These are phyloP conservation scores for Eristalis pertinax DNA, from an alignment of 2,888 invertebrate species.

Conservation along the genomic window DNA sequence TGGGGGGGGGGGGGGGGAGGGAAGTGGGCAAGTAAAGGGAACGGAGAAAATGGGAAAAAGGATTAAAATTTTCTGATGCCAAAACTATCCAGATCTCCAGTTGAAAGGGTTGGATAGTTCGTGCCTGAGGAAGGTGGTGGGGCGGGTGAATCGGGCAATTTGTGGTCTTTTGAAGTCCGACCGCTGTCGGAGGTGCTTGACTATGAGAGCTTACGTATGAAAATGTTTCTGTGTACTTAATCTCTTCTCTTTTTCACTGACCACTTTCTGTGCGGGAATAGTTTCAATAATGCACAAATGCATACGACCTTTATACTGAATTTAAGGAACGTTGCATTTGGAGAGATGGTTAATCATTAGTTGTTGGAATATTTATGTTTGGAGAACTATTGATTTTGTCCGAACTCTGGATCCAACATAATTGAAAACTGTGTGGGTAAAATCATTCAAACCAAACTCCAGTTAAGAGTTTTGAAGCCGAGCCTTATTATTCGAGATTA, in stretches of 20 bases:
- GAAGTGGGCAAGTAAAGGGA: slow-evolving; percentile 3
- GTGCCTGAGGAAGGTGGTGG: slow-evolving; percentile 4
- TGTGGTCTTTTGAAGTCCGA: slow-evolving; percentile 38
- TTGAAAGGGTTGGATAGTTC: slow-evolving; percentile 58
- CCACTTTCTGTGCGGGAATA: neutral
- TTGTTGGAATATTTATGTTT: too few relatives aligned
- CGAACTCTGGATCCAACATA: too few relatives aligned
- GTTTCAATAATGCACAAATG: neutral
- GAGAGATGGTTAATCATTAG: too few relatives aligned
- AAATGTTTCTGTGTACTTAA: neutral
- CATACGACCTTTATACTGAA: neutral
- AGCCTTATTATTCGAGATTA: too few relatives aligned
- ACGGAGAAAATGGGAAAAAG: slow-evolving; percentile 2
- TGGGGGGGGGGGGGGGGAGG: neutral
- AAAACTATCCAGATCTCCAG: slow-evolving; percentile 52
- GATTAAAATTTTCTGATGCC: slow-evolving; percentile 57
- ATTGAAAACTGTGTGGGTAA: too few relatives aligned
- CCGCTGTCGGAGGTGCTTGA: slow-evolving; percentile 13
- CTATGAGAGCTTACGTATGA: neutral
- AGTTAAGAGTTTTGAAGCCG: too few relatives aligned
- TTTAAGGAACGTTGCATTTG: too few relatives aligned
- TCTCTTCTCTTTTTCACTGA: neutral
- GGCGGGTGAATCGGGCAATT: slow-evolving; percentile 35
- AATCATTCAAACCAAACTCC: too few relatives aligned
- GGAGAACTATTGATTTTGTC: too few relatives aligned